A percentile compares a stretch with the other conserved stretches of the same genome.
These are phyloP conservation scores for Boulengerochromis microlepis DNA, from an alignment of 2,113 vertebrate genomes.

Conservation along the genomic window DNA sequence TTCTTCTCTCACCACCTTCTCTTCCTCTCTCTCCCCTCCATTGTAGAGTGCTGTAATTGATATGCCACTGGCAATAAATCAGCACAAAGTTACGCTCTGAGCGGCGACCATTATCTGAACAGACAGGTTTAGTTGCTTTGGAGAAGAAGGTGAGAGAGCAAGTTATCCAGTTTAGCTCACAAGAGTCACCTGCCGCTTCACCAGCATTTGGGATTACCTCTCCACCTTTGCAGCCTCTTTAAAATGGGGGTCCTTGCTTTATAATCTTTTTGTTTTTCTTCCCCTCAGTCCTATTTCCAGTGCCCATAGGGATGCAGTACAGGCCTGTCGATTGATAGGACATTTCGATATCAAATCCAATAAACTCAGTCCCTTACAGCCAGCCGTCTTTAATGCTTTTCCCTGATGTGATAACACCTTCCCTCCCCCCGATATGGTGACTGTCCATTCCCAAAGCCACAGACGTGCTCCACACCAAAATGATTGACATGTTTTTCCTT, in stretches of 20 bases:
- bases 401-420: slow-evolving; percentile 36
- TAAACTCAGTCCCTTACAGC: slow-evolving; percentile 28
- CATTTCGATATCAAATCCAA: slow-evolving; percentile 52
- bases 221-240: background rate
- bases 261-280: background rate
- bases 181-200: background rate
- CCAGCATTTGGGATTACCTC: background rate
- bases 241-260: background rate
- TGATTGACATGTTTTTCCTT: slow-evolving; percentile 61
- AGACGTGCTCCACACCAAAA: slow-evolving; percentile 15
- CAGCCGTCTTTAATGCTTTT: slow-evolving; percentile 30
- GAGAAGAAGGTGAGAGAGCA: slow-evolving; percentile 17
- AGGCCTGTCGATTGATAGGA: slow-evolving; percentile 20
- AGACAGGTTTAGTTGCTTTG: slow-evolving; percentile 61
- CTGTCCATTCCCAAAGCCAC: slow-evolving; percentile 24
- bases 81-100: slow-evolving; percentile 25
- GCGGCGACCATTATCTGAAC: slow-evolving; percentile 49
- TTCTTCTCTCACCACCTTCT: slow-evolving; percentile 26
- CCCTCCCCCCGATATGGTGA: background rate
- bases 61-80: slow-evolving; percentile 74
- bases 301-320: background rate
- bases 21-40: slow-evolving; percentile 23
- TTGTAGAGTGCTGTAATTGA: slow-evolving; percentile 65
- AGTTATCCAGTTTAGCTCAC: slow-evolving; percentile 25
- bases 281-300: background rate